These are phyloP conservation scores for Azorinus chamasolen DNA, from an alignment of 2,888 invertebrate genomes.

Conservation along the genomic window DNA sequence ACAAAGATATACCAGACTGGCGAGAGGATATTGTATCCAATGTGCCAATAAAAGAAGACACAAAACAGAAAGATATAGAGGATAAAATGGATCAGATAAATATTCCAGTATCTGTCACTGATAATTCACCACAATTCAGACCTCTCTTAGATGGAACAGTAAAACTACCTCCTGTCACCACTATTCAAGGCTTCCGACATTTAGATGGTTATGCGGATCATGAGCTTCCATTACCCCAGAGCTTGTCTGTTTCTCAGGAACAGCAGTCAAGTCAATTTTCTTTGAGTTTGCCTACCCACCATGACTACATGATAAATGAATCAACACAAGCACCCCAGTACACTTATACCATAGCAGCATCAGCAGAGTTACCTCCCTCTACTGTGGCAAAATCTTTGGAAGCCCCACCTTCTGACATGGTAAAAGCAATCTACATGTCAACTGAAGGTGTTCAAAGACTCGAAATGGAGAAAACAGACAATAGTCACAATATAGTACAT, in stretches of 20 bases:
- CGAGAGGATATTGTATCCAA: conserved; percentile 69
- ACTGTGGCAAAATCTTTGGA: too few relatives aligned
- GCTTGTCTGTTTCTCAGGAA: background rate
- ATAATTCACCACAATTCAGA: too few relatives aligned
- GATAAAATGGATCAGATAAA: too few relatives aligned
- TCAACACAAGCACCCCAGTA: conserved; percentile 5
- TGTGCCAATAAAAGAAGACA: background rate
- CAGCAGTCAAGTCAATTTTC: conserved; percentile 6
- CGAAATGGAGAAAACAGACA: too few relatives aligned
- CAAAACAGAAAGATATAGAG: too few relatives aligned
- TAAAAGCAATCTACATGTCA: too few relatives aligned
- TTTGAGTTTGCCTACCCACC: conserved; percentile 7
- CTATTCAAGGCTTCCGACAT: conserved; percentile 12
- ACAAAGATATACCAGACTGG: conserved; percentile 74
- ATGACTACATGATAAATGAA: conserved; percentile 6
- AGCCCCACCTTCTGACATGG: too few relatives aligned
- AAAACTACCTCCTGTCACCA: conserved; percentile 24
- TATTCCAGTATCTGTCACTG: too few relatives aligned
- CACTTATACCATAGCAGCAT: conserved; percentile 5
- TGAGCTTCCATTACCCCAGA: background rate
- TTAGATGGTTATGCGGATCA: conserved; percentile 15
- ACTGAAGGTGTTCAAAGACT: too few relatives aligned
- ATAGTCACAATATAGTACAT: too few relatives aligned
- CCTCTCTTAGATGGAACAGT: too few relatives aligned
- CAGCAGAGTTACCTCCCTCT: background rate